Percentiles rank a stretch among this genome's conserved stretches.
These are phyloP conservation scores for Neria commutata DNA, from an alignment of 2,888 invertebrate species.

Conservation along the genomic window DNA sequence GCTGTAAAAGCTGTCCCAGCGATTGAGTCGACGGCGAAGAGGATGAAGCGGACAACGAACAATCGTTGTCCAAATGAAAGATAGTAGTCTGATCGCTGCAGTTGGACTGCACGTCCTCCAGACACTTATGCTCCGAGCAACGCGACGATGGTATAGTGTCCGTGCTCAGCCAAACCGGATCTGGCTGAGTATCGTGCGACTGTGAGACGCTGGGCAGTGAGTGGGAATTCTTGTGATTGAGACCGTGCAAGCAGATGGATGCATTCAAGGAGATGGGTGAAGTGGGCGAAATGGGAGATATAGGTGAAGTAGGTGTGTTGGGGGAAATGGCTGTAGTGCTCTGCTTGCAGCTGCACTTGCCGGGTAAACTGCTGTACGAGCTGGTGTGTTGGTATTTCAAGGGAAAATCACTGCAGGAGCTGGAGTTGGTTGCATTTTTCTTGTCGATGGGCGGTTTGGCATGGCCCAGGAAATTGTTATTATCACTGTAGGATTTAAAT, in stretches of 20 bases:
- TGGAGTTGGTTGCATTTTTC: constrained; percentile 2
- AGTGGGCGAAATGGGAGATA: constrained; percentile 14
- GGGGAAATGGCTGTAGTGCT: constrained; percentile 13
- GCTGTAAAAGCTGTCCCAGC: constrained; percentile 14
- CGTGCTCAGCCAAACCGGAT: constrained; percentile 35
- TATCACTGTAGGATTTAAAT: constrained; percentile 37
- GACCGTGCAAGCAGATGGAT: neutral
- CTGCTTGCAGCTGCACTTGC: constrained; percentile 15
- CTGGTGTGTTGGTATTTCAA: constrained; percentile 16
- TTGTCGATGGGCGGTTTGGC: neutral
- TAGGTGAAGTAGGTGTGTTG: constrained; percentile 24
- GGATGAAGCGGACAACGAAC: constrained; percentile 32
- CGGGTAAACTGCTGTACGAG: constrained; percentile 15
- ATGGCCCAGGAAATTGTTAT: constrained; percentile 21
- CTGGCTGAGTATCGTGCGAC: constrained; percentile 6
- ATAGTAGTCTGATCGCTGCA: constrained; percentile 44
- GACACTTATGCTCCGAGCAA: constrained; percentile 29
- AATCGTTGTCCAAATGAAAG: constrained; percentile 40
- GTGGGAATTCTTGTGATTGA: constrained; percentile 20
- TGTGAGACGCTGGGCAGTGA: constrained; percentile 28
- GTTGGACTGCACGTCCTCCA: constrained; percentile 41
- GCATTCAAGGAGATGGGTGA: constrained; percentile 6
- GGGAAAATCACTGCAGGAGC: constrained; percentile 12
- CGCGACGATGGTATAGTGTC: constrained; percentile 35
- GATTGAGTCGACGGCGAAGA: constrained; percentile 38